Evolutionary conservation across 2,113 vertebrate species (phyloP).

Genomic region (Triplophysa tibetana): DNA sequence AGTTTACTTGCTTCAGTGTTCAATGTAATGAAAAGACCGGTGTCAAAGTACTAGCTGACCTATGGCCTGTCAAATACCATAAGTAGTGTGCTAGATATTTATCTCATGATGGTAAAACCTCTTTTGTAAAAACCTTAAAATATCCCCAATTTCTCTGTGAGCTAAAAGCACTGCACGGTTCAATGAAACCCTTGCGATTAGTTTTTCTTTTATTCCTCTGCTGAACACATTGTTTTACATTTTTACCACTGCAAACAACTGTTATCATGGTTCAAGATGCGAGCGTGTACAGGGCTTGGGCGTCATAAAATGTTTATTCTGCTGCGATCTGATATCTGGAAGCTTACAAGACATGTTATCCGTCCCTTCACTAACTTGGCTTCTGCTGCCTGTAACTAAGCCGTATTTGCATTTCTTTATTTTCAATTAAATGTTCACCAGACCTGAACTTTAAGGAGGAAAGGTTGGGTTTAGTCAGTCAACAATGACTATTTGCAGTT

Average conservation of each 20-base stretch:
- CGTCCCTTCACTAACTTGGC: not conserved
- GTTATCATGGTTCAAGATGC: not conserved
- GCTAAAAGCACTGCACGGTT: not conserved
- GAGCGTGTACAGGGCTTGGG: not conserved
- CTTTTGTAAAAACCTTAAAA: not conserved
- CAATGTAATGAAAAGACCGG: not conserved
- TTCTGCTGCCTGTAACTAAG: not conserved
- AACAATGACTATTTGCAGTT: not conserved
- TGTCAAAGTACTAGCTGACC: conserved; percentile 20
- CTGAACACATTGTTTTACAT: not conserved
- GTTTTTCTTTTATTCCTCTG: not conserved
- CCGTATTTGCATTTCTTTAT: not conserved
- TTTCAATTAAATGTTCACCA: not conserved
- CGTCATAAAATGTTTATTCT: conserved; percentile 19
- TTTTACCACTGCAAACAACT: not conserved
- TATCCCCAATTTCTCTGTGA: not conserved
- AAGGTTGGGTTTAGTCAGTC: not conserved
- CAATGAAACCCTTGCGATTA: not conserved
- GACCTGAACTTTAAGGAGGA: not conserved
- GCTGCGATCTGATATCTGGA: conserved; percentile 24
- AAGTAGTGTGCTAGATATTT: not conserved
- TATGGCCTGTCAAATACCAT: conserved; percentile 19
- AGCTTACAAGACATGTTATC: not conserved
- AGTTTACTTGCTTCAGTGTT: conserved; percentile 17
- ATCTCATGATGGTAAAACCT: not conserved